Evolutionary conservation across 2,797 vertebrate genomes (phyloP), one percentile per base, ranked within the genome.

Genomic region (Artibeus lituratus): DNA sequence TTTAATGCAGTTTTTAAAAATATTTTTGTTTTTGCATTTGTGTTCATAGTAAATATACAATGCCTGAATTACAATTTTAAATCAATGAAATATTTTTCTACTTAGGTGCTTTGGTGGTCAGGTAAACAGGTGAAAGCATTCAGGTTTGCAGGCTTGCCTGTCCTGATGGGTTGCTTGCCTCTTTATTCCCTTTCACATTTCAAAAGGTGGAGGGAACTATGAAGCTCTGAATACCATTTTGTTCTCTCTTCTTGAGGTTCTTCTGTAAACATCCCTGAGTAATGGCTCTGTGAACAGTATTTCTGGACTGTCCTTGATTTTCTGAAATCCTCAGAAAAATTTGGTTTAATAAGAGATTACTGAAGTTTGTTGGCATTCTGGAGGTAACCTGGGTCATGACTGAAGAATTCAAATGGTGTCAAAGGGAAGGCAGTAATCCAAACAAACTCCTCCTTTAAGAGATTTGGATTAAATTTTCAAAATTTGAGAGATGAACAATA

Each of bases 291-390:
- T 26, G 84, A 92, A 70, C 87, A 87, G 80, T 82, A 96, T 92
- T 80, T 88, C 78, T 62, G 4, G 3, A 42, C 73, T 77, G 1
- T 29, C 83, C 51, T 90, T 92, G 47, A 67, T 88, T 94, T 92
- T 81, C 65, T 84, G 53, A 95, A 94, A 86, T 94, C 70, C 39
- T 86, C 26, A 57, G 65, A n/a, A 96, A 85, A 92, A 62, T 78
- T 57, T 65, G 35, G 22, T 77, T 80, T 94, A 84, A 84, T 92
- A 76, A 92, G 92, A 94, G 85, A 69, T 95, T 92, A 96, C 80
- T 35, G 24, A 94, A 77, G 26, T 93, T 35, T 84, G 22, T 87
- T 94, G 39, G 90, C 73, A 90, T 77, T 90, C 42, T 55, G 16
- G 37, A 95, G 78, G 69, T 73, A 24, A 53, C 44, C n/a, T 47